phyloP scores from a whole-genome alignment of 2,888 invertebrate species.

The Portevinia maculata region DNA sequence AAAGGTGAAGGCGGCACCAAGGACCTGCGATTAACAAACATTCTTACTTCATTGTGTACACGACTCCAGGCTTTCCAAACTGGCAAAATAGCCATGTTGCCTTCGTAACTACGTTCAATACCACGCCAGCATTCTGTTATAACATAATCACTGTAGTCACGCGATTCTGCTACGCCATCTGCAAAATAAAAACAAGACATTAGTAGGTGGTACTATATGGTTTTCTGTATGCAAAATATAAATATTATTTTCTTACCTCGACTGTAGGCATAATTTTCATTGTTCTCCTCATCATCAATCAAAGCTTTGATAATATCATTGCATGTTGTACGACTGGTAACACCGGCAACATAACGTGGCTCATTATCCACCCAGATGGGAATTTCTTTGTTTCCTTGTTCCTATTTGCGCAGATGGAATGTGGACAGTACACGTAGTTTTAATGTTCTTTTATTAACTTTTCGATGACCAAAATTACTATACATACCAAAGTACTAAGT shows the following conservation, averaged over 20 bases:
- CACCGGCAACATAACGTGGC: constrained; percentile 81
- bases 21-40: constrained; percentile 43
- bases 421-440: not conserved
- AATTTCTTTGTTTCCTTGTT: constrained; percentile 80
- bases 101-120: constrained; percentile 86
- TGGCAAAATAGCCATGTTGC: constrained; percentile 89
- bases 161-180: constrained; percentile 83
- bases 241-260: constrained; percentile 56
- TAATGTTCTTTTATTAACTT: constrained; percentile 19
- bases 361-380: constrained; percentile 81
- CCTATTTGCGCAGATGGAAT: constrained; percentile 70
- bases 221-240: constrained; percentile 32
- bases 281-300: constrained; percentile 81
- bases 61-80: constrained; percentile 92
- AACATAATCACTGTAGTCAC: constrained; percentile 85
- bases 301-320: constrained; percentile 82
- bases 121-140: constrained; percentile 91
- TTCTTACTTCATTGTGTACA: constrained; percentile 86
- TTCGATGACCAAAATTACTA: constrained; percentile 16
- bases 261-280: constrained; percentile 76
- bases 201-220: not conserved
- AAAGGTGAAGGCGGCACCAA: constrained; percentile 11
- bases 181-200: constrained; percentile 36
- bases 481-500: constrained; percentile 80
- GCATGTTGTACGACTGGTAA: constrained; percentile 81